Conservation (phyloP, 2,113 vertebrate species). For the Pantherophis guttatus region DNA sequence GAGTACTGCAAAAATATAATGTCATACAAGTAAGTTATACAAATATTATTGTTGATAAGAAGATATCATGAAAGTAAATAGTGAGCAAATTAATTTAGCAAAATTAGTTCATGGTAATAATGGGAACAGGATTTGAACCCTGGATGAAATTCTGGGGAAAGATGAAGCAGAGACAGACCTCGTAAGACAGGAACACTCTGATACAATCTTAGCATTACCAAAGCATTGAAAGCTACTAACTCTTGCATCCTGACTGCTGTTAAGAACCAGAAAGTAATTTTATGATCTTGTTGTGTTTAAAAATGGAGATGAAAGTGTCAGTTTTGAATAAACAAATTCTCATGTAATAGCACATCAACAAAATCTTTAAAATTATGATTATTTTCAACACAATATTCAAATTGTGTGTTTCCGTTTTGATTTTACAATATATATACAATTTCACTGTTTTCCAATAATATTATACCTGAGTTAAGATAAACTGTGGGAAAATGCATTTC, state of each 20-base stretch:
- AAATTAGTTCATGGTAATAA: neutral
- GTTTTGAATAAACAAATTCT: neutral
- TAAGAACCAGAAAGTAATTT: neutral
- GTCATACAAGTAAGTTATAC: neutral
- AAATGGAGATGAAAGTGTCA: neutral
- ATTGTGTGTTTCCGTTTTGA: neutral
- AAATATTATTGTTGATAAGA: neutral
- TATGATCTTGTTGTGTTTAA: neutral
- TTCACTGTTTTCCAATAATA: neutral
- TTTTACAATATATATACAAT: neutral
- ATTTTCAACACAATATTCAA: slow-evolving; percentile 13
- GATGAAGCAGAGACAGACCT: neutral
- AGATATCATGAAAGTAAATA: neutral
- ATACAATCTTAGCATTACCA: neutral
- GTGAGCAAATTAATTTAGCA: neutral
- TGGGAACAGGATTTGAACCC: neutral
- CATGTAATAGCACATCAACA: neutral
- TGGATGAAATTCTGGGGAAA: neutral
- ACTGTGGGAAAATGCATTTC: neutral
- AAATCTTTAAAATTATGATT: slow-evolving; percentile 2
- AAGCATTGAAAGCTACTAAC: neutral
- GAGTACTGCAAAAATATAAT: neutral
- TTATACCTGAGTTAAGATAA: neutral
- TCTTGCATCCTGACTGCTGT: neutral
- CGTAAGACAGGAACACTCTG: neutral